Conservation (phyloP, 2,797 vertebrate species). For the Apogon talboti region DNA sequence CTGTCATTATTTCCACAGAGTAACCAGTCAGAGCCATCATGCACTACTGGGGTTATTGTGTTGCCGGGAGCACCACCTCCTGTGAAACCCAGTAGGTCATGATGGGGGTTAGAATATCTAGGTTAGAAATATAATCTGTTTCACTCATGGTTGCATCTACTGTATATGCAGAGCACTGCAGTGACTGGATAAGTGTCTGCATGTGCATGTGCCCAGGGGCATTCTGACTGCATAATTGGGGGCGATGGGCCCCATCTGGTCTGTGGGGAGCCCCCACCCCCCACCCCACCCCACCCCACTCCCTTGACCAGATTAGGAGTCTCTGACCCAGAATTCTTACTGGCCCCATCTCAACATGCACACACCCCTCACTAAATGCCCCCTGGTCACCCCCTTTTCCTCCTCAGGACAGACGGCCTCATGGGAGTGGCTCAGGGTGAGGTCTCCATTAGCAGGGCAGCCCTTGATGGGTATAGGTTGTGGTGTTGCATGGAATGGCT, state of each 20-base stretch:
- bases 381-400: constrained; percentile 48
- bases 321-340: constrained; percentile 71
- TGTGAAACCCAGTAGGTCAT: constrained; percentile 51
- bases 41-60: constrained; percentile 53
- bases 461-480: constrained; percentile 23
- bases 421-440: constrained; percentile 64
- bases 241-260: constrained; percentile 60
- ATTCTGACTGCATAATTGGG: constrained; percentile 58
- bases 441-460: constrained; percentile 78
- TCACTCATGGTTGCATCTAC: constrained; percentile 68
- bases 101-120: constrained; percentile 68
- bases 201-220: constrained; percentile 43
- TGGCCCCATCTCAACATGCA: constrained; percentile 19
- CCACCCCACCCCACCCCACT: constrained; percentile 17
- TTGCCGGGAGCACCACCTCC: constrained; percentile 56
- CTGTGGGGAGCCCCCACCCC: constrained; percentile 21
- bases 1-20: constrained; percentile 42
- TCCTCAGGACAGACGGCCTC: constrained; percentile 62
- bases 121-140: constrained; percentile 77
- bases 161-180: constrained; percentile 56
- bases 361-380: constrained; percentile 7
- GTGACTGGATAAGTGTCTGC: constrained; percentile 48
- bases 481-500: constrained; percentile 37
- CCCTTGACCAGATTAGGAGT: constrained; percentile 65
- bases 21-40: constrained; percentile 22